Percentiles rank a stretch among this genome's conserved stretches.
Conservation (phyloP, 2,797 vertebrate species). For the Hydrophis major region DNA sequence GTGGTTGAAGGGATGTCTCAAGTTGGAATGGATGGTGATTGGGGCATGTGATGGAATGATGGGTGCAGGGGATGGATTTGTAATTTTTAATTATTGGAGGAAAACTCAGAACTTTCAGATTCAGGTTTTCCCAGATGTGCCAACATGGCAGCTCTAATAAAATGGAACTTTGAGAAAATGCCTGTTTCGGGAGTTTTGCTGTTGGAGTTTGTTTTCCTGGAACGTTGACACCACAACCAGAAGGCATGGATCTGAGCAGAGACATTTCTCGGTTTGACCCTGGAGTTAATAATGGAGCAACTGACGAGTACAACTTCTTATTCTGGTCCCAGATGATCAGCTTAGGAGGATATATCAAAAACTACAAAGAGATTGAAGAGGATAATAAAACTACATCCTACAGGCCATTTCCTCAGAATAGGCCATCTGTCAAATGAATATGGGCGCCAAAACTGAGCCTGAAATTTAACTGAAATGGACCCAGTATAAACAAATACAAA, state of each 20-base stretch:
- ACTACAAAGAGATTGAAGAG: neutral
- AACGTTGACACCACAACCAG: neutral
- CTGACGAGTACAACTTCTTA: neutral
- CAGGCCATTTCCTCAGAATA: neutral
- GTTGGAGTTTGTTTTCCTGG: no score
- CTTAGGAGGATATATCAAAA: neutral
- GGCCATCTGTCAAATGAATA: neutral
- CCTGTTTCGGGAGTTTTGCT: no score
- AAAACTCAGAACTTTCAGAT: no score
- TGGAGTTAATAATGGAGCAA: neutral
- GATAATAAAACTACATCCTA: neutral
- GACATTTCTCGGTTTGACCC: neutral
- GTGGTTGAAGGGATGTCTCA: no score
- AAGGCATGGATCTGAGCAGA: neutral
- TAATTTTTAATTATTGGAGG: no score
- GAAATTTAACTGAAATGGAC: neutral
- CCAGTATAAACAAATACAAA: neutral
- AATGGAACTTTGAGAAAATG: no score
- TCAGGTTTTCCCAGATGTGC: no score
- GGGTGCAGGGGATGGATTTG: no score
- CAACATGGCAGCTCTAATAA: no score
- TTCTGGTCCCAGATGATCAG: neutral
- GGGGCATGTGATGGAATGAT: no score
- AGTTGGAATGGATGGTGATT: no score
- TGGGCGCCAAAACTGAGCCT: neutral